Conservation (phyloP, 2,113 vertebrate genomes). For the Ifrita kowaldi region DNA sequence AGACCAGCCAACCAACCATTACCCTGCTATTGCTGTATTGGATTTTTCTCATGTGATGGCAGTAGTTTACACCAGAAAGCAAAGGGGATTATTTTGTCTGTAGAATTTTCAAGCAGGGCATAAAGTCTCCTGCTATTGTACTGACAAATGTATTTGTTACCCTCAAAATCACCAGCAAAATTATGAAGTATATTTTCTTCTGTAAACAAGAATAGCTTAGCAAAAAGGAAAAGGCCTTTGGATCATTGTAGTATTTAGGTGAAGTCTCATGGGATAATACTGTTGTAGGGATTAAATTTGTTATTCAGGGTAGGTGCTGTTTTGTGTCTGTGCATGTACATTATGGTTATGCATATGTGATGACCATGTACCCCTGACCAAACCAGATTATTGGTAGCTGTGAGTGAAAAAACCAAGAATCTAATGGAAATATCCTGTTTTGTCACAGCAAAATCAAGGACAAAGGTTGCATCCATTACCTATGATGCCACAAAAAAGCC, state of each 20-base stretch:
- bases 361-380: background rate
- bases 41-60: background rate
- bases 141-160: background rate
- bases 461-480: background rate
- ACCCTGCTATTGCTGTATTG: background rate
- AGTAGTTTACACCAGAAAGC: conserved; percentile 6
- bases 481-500: background rate
- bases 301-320: background rate
- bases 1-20: background rate
- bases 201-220: background rate
- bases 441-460: background rate
- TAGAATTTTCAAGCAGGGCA: background rate
- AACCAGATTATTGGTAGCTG: background rate
- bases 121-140: background rate
- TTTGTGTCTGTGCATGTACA: background rate
- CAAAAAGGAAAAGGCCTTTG: background rate
- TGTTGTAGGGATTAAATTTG: background rate
- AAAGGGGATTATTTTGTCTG: background rate
- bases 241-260: background rate
- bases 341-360: background rate
- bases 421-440: background rate
- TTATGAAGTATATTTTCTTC: background rate
- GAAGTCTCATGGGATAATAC: background rate
- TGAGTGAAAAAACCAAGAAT: background rate
- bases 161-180: background rate